Conservation (phyloP, 2,888 invertebrate species). For the Furcula furcula region DNA sequence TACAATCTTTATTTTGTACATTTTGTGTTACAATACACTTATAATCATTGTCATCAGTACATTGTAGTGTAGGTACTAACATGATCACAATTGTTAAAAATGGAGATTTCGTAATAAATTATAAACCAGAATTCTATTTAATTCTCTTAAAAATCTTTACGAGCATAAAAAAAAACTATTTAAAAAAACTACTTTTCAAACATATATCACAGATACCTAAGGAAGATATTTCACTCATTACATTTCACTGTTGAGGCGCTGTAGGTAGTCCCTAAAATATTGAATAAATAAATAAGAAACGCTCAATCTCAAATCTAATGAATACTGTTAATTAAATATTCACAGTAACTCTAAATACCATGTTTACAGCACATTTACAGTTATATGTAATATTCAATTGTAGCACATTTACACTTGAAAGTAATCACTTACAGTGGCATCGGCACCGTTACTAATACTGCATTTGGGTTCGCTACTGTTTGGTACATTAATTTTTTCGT, state of each 20-base stretch:
- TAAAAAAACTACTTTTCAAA: constrained; percentile 45
- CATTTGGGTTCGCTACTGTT: constrained; percentile 53
- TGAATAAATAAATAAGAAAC: constrained; percentile 61
- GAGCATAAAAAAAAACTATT: constrained; percentile 48
- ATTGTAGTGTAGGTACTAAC: constrained; percentile 33
- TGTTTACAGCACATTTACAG: constrained; percentile 25
- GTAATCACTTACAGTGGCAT: constrained; percentile 69
- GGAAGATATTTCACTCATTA: constrained; percentile 66
- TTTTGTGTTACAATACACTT: constrained; percentile 35
- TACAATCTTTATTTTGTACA: constrained; percentile 65
- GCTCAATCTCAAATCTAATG: constrained; percentile 54
- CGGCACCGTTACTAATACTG: constrained; percentile 70
- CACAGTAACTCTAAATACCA: constrained; percentile 47
- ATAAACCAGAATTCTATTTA: constrained; percentile 31
- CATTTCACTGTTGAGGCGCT: constrained; percentile 65
- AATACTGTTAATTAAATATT: constrained; percentile 45
- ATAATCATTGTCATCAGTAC: constrained; percentile 32
- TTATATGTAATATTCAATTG: constrained; percentile 18
- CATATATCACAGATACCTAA: constrained; percentile 78
- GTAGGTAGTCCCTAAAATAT: constrained; percentile 50
- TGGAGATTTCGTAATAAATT: constrained; percentile 50
- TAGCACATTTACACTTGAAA: constrained; percentile 63
- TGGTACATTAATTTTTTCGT: constrained; percentile 67
- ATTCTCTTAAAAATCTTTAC: constrained; percentile 36
- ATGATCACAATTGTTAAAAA: constrained; percentile 44